A percentile compares a stretch with the other conserved stretches of the same genome.
Evolutionary conservation across 1,140 invertebrate species (phyloP).

Genomic region (Mamestra configurata): DNA sequence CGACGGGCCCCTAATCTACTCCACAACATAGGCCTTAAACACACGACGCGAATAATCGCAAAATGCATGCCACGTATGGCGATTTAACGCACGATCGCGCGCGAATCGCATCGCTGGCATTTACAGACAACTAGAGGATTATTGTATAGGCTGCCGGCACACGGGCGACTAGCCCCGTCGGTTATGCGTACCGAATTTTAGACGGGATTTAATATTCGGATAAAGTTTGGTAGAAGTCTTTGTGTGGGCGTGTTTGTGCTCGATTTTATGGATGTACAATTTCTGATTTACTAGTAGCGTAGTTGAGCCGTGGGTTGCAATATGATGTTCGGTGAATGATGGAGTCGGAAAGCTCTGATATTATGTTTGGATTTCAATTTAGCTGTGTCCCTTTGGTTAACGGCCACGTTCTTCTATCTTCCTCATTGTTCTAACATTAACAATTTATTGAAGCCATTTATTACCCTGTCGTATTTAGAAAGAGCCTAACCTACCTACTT

Average conservation of each 20-base stretch:
- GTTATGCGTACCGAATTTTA: slow-evolving; percentile 24
- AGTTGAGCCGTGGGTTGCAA: neutral
- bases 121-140: slow-evolving; percentile 37
- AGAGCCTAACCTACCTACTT: too few species aligned
- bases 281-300: neutral
- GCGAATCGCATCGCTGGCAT: slow-evolving; percentile 29
- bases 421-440: too few species aligned
- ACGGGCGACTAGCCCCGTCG: slow-evolving; percentile 31
- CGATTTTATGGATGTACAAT: too few species aligned
- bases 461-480: too few species aligned
- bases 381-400: too few species aligned
- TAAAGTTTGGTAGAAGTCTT: slow-evolving; percentile 2
- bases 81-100: slow-evolving; percentile 42
- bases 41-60: slow-evolving; percentile 28
- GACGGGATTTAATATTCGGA: slow-evolving; percentile 36
- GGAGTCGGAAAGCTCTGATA: too few species aligned
- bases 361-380: too few species aligned
- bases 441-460: too few species aligned
- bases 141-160: slow-evolving; percentile 37
- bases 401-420: too few species aligned
- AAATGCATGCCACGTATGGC: slow-evolving; percentile 34
- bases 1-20: neutral
- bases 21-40: slow-evolving; percentile 10
- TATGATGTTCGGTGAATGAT: neutral
- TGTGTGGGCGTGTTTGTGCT: neutral